Base-by-base conservation (phyloP, 2,888 invertebrate species). In the Alsophila aescularia region DNA sequence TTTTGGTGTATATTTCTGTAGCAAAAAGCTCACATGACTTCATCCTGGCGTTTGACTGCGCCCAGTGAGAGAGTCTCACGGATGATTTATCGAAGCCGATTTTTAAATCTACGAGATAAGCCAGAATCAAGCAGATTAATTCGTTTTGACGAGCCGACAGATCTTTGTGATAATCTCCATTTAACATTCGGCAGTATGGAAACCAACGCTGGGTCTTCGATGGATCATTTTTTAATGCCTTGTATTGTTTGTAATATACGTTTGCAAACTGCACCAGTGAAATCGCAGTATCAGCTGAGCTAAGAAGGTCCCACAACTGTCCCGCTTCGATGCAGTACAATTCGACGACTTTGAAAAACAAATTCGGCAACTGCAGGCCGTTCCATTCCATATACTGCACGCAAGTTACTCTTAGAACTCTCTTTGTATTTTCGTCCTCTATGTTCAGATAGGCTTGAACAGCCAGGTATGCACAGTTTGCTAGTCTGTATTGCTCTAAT, bases 381-480 rank as follows among this genome's bases (percentile, higher is more conserved):
- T 48, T 52, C 63, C 63, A 63, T 40, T 63, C 52, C 14, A 58
- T 50, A 18, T 56, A 40, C 15, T 58, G 60, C 0, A 63, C 8
- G 35, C 60, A 58, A 0, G 58, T 60, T 31, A n/a, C 51, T 42
- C 36, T 27, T 12, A 63, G 18, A n/a, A 34, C 42, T 13, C 34
- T 53, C 36, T 60, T 63, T 6, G 60, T 60, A 10, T 7, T 45
- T 1, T 7, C 53, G 12, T 63, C 63, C 13, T 29, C 14, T 6
- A n/a, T 58, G 8, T 21, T 53, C 12, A 58, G 15, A 49, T 55
- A 55, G 8, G 58, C 56, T 7, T 58, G 43, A 4, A 58, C 32
- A 21, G 51, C 60, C 4, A 63, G 35, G 15, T 12, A 7, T 0
- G 42, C 48, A 6, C 52, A 14, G 2, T 0, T 1, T 10, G 4